Base-by-base conservation (phyloP, 53 echinoderm and acorn worm species). In the Crossaster papposus region DNA sequence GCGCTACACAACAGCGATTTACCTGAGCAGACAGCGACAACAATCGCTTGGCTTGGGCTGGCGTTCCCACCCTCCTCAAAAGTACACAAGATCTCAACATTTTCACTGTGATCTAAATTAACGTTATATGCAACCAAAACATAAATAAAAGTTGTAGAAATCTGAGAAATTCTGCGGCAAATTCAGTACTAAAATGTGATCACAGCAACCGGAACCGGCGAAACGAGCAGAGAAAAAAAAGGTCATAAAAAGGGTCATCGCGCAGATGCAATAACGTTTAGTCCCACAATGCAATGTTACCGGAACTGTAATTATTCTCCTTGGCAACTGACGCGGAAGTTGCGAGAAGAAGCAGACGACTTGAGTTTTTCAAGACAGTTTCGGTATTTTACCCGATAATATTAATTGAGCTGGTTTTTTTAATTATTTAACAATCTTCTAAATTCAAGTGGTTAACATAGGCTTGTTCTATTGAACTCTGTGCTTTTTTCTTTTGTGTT, bases 51-150 rank as follows among this genome's bases (percentile, higher is more conserved):
- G 87, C 36, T 29, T 87, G 87, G 62, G 62, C 63, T 76, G 87
- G 87, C 36, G 87, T 87, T 77, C 87, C 87, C 74, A 75, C 75
- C 87, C 87, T 87, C 77, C 87, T 87, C 75, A 87, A 76, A 87
- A 87, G 62, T 23, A 87, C 52, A 51, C 37, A 76, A 62, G 76
- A 77, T 64, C 87, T 75, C 63, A 87, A 55, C 87, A 87, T 87
- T 55, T 64, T 87, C 64, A 55, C 36, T 26, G 36, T 14, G 22
- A 77, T 24, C 26, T 33, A 30, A 72, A 26, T 24, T 7, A 73
- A 30, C 85, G 17, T 32, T 85, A 54, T 53, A 22, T n/a, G 11
- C 64, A 53, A 54, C 18, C 11, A 32, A 73, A 54, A 30, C 7
- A 37, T 30, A 51, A 3, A 68, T 37, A 65, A 24, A 70, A 70